These are phyloP conservation scores for Xanthorhoe designata DNA, from an alignment of 2,888 invertebrate genomes.

Conservation along the genomic window DNA sequence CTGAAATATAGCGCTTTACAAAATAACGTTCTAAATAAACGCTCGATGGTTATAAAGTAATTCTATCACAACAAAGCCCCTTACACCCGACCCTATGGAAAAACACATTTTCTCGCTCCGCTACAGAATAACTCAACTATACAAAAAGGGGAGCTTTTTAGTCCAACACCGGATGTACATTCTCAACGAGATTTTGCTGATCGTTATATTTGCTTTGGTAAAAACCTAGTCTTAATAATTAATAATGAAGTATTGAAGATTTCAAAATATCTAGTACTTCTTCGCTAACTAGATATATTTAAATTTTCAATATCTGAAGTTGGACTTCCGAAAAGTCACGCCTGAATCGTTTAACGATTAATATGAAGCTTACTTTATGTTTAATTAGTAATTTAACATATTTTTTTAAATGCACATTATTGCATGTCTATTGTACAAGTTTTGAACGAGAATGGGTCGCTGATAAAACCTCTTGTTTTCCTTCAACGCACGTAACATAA, in stretches of 20 bases:
- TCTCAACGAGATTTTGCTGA: neutral
- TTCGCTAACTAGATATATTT: no score
- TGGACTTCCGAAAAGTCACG: no score
- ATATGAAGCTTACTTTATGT: no score
- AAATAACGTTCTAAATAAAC: neutral
- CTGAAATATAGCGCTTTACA: neutral
- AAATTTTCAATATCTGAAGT: no score
- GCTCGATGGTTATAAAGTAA: neutral
- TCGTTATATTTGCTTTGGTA: neutral
- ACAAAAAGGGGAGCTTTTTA: constrained; percentile 17
- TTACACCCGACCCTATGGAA: neutral
- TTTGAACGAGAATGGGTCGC: neutral
- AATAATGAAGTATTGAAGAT: no score
- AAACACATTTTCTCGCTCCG: constrained; percentile 18
- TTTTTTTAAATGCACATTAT: neutral
- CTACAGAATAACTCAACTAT: constrained; percentile 21
- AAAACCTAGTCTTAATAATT: neutral
- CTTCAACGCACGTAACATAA: no score
- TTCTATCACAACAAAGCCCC: constrained; percentile 5
- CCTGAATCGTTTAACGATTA: no score
- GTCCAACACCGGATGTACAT: neutral
- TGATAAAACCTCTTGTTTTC: neutral
- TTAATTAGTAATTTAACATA: no score
- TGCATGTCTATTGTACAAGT: neutral
- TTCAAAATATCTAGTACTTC: no score